Percentiles rank a stretch among this genome's conserved stretches.
These are phyloP conservation scores for Papilio polyxenes DNA, from an alignment of 1,140 invertebrate species.

Conservation along the genomic window DNA sequence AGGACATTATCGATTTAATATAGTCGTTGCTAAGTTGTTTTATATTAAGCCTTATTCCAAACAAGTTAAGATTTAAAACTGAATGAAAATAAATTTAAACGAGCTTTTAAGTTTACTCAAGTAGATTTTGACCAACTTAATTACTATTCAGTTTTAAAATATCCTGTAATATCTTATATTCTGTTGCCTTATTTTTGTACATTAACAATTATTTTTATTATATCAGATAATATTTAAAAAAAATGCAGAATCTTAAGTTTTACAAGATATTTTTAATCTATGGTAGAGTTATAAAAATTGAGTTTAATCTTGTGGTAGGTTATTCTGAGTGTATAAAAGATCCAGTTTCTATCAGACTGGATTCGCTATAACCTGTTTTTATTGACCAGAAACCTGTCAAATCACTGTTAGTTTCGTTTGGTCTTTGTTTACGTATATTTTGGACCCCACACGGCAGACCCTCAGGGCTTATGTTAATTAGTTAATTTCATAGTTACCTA, in stretches of 20 bases:
- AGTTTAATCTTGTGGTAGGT: constrained; percentile 10
- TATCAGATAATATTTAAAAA: too few species aligned
- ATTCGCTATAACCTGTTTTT: constrained; percentile 30
- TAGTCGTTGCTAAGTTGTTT: background rate
- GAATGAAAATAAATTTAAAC: background rate
- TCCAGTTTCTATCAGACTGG: constrained; percentile 16
- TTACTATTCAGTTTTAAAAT: too few species aligned
- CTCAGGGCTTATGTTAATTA: constrained; percentile 6
- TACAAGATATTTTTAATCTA: background rate
- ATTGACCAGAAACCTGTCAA: constrained; percentile 14
- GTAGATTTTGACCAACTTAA: too few species aligned
- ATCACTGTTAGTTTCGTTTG: constrained; percentile 35
- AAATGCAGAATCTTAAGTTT: too few species aligned
- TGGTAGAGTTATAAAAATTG: background rate
- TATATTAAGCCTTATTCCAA: constrained; percentile 10
- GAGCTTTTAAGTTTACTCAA: background rate
- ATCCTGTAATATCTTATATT: too few species aligned
- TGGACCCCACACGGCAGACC: constrained; percentile 1
- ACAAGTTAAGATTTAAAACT: background rate
- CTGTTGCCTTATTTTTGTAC: too few species aligned
- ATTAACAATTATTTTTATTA: too few species aligned
- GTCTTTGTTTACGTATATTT: constrained; percentile 20
- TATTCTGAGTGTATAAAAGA: constrained; percentile 1
- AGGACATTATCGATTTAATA: constrained; percentile 18
- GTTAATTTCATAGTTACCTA: background rate